These are phyloP conservation scores for Alosa sapidissima DNA, from an alignment of 2,797 vertebrate genomes.

Conservation along the genomic window DNA sequence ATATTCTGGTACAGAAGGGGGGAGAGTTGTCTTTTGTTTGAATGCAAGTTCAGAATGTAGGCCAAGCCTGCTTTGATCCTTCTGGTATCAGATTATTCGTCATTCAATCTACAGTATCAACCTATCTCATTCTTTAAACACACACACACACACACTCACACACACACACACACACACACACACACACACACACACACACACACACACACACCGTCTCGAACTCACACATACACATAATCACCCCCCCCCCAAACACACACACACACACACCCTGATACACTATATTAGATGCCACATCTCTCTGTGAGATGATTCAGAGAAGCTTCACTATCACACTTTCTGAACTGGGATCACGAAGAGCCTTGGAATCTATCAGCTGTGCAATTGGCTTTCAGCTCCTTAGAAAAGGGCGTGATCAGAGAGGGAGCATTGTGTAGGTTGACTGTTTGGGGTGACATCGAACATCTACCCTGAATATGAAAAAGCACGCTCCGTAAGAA, in stretches of 20 bases:
- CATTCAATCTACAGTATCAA: conserved; percentile 22
- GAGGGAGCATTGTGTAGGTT: conserved; percentile 38
- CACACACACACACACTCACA: conserved; percentile 26
- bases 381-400: conserved; percentile 50
- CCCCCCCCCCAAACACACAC: conserved; percentile 25
- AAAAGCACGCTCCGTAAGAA: conserved; percentile 26
- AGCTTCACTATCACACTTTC: conserved; percentile 49
- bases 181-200: conserved; percentile 33
- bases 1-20: neutral
- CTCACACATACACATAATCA: neutral
- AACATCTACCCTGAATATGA: neutral
- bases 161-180: conserved; percentile 23
- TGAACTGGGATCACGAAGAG: conserved; percentile 38
- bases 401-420: conserved; percentile 54
- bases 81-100: conserved; percentile 33
- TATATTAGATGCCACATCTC: conserved; percentile 49
- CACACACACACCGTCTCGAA: neutral
- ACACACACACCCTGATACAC: conserved; percentile 35
- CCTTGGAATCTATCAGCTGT: conserved; percentile 55
- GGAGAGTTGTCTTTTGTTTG: neutral
- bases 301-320: conserved; percentile 50
- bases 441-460: conserved; percentile 19
- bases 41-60: conserved; percentile 33
- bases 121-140: neutral
- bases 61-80: conserved; percentile 34